phyloP scores from a whole-genome alignment of 2,113 vertebrate genomes.

The Charina bottae region DNA sequence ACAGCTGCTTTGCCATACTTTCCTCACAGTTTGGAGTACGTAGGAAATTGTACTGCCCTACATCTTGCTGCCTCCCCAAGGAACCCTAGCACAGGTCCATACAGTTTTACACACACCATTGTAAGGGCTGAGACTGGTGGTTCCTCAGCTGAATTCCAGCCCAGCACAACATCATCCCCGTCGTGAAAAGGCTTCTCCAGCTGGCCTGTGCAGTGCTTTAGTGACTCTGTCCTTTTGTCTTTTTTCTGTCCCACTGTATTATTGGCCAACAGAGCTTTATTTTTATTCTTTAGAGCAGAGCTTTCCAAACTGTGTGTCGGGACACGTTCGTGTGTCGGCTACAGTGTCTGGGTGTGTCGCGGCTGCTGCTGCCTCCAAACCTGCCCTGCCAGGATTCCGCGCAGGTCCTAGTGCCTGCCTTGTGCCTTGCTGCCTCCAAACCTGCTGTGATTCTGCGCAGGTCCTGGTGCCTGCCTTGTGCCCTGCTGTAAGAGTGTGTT shows the following conservation, averaged over 20 bases:
- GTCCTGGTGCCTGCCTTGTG: no score
- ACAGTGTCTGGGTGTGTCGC: no score
- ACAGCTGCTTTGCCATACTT: neutral
- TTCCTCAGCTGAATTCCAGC: neutral
- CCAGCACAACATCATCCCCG: neutral
- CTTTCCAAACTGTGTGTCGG: no score
- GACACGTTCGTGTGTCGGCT: no score
- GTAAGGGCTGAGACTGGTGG: neutral
- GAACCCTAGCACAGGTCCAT: neutral
- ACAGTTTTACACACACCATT: neutral
- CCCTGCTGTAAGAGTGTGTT: no score
- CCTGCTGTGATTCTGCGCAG: no score
- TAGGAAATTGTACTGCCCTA: neutral
- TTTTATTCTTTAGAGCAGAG: neutral
- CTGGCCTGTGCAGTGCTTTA: neutral
- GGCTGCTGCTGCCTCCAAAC: no score
- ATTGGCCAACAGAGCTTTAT: neutral
- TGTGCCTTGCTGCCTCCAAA: no score
- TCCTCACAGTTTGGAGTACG: neutral
- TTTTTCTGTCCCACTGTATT: neutral
- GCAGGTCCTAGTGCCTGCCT: no score
- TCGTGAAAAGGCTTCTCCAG: neutral
- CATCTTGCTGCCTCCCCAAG: neutral
- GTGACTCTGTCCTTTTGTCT: neutral
- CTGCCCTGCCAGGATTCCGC: no score